A percentile compares a stretch with the other conserved stretches of the same genome.
phyloP scores from a whole-genome alignment of 2,113 vertebrate genomes.

The Dipodomys ordii region DNA sequence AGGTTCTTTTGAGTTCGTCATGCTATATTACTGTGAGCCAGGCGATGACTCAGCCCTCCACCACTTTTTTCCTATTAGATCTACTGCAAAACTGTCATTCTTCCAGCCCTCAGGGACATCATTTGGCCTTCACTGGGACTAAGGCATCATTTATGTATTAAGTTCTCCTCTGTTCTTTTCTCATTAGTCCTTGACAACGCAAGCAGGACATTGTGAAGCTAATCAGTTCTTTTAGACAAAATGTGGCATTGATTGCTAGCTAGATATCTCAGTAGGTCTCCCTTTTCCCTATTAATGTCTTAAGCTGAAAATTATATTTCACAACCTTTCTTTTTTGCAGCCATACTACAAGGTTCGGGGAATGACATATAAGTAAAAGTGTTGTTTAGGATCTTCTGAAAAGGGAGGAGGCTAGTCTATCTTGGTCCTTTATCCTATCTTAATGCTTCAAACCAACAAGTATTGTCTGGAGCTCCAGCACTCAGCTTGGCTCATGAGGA shows the following conservation, averaged over 20 bases:
- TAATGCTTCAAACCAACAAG: not conserved
- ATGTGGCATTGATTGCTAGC: conserved; percentile 46
- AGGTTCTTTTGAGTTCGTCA: conserved; percentile 71
- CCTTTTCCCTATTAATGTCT: not conserved
- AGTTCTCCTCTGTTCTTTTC: conserved; percentile 75
- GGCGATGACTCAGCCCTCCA: conserved; percentile 73
- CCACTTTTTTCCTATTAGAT: conserved; percentile 72
- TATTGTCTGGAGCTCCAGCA: not conserved
- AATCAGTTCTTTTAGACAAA: conserved; percentile 73
- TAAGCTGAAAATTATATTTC: not conserved
- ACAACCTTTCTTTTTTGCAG: not conserved
- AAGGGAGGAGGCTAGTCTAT: not conserved
- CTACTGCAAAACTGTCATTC: conserved; percentile 77
- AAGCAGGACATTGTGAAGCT: conserved; percentile 60
- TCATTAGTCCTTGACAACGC: conserved; percentile 78
- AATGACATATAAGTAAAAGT: conserved; percentile 12
- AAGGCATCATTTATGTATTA: conserved; percentile 79
- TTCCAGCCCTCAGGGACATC: conserved; percentile 72
- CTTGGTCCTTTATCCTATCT: not conserved
- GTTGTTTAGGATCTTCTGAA: not conserved
- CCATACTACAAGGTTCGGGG: not conserved
- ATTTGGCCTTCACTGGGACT: conserved; percentile 77
- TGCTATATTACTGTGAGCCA: conserved; percentile 66
- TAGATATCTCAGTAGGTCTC: not conserved
- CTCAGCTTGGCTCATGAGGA: not conserved